These are phyloP conservation scores for Cheirogaleus medius DNA, from an alignment of 2,113 vertebrate species.

Conservation along the genomic window DNA sequence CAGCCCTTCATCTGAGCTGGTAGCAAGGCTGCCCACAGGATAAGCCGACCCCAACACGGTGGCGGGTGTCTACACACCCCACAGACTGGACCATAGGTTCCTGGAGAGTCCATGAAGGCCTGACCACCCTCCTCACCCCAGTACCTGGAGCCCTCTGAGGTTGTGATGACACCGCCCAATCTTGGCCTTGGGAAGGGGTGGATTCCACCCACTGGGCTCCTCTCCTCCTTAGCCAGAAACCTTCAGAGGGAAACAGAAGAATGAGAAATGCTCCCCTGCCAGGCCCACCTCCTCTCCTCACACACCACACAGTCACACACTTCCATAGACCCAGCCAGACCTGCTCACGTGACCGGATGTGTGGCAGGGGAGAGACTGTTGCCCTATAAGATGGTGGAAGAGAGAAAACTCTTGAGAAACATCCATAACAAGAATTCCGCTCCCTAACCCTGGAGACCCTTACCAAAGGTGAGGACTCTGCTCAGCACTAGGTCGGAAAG, in stretches of 20 bases:
- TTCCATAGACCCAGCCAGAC: neutral
- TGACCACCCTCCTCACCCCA: neutral
- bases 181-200: neutral
- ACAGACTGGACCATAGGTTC: neutral
- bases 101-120: neutral
- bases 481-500: neutral
- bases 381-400: neutral
- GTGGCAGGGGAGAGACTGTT: neutral
- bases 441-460: neutral
- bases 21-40: neutral
- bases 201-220: neutral
- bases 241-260: slow-evolving; percentile 3
- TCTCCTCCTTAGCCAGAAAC: slow-evolving; percentile 49
- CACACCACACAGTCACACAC: neutral
- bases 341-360: neutral
- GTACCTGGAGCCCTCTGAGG: neutral
- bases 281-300: neutral
- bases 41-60: neutral
- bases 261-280: neutral
- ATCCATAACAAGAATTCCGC: neutral
- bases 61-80: neutral
- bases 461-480: neutral
- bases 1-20: neutral
- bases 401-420: neutral
- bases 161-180: neutral